phyloP scores from a whole-genome alignment of 2,797 vertebrate species.

The Callimico goeldii region DNA sequence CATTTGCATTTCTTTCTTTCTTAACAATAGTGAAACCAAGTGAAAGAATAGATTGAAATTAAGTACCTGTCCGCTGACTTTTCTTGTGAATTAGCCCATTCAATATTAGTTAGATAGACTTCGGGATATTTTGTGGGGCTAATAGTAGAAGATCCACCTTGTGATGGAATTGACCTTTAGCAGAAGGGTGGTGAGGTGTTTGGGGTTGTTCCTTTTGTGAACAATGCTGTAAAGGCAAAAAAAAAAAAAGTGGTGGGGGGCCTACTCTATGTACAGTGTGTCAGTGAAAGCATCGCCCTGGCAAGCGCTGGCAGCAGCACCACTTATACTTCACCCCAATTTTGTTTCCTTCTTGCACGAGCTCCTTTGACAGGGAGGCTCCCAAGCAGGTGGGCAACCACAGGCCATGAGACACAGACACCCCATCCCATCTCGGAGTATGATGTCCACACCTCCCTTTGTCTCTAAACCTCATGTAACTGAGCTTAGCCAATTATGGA shows the following conservation, averaged over 20 bases:
- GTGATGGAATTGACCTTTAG: neutral
- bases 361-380: neutral
- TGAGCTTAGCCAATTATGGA: neutral
- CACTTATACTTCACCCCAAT: neutral
- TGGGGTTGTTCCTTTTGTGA: neutral
- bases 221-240: neutral
- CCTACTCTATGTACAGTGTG: neutral
- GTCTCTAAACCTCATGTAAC: neutral
- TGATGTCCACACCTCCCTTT: neutral
- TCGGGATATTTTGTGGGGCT: neutral
- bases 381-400: neutral
- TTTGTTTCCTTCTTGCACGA: neutral
- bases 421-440: neutral
- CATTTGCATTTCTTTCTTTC: neutral
- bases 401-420: neutral
- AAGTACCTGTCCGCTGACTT: constrained; percentile 64
- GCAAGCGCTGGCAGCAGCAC: fast-evolving
- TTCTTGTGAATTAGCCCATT: neutral
- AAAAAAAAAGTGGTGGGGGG: fast-evolving
- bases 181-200: neutral
- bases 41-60: constrained; percentile 43
- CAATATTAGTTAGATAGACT: neutral
- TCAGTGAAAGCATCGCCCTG: neutral
- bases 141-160: neutral
- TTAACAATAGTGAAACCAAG: neutral